phyloP scores from a whole-genome alignment of 1,140 invertebrate species.

The Melitaea cinxia region DNA sequence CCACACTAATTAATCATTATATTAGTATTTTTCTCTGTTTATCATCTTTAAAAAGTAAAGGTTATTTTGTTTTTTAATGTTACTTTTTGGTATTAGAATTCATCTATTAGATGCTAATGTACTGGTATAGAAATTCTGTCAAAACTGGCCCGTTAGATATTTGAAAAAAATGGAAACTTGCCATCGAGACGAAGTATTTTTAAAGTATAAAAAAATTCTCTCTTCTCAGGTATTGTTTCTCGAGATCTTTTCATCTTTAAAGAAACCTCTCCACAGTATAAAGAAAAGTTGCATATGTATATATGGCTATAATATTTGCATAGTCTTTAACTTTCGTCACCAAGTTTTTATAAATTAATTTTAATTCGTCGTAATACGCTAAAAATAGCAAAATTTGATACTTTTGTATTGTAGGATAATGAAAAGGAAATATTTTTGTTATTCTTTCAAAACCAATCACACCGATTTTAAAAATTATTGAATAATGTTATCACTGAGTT shows the following conservation, averaged over 20 bases:
- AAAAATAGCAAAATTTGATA: not conserved
- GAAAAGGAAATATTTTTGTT: too few relatives aligned
- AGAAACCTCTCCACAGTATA: conserved; percentile 29
- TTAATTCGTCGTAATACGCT: not conserved
- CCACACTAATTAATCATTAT: too few relatives aligned
- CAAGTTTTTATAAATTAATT: not conserved
- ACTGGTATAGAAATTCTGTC: not conserved
- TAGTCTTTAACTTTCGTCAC: conserved; percentile 3
- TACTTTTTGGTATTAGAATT: too few relatives aligned
- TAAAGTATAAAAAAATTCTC: conserved; percentile 33
- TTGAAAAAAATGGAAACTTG: conserved; percentile 25
- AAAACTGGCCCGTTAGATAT: conserved; percentile 10
- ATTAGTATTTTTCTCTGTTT: too few relatives aligned
- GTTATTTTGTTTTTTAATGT: too few relatives aligned
- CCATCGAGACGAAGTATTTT: conserved; percentile 30
- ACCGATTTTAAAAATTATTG: too few relatives aligned
- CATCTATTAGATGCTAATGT: too few relatives aligned
- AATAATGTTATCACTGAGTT: too few relatives aligned
- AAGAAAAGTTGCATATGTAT: conserved; percentile 24
- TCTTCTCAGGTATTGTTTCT: conserved; percentile 36
- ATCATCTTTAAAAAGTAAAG: too few relatives aligned
- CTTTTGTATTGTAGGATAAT: too few relatives aligned
- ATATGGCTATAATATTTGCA: conserved; percentile 14
- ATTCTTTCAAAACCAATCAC: too few relatives aligned
- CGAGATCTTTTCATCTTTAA: conserved; percentile 37